A percentile compares a stretch with the other conserved stretches of the same genome.
These are phyloP conservation scores for Deroplatys truncata DNA, from an alignment of 2,888 invertebrate genomes.

Conservation along the genomic window DNA sequence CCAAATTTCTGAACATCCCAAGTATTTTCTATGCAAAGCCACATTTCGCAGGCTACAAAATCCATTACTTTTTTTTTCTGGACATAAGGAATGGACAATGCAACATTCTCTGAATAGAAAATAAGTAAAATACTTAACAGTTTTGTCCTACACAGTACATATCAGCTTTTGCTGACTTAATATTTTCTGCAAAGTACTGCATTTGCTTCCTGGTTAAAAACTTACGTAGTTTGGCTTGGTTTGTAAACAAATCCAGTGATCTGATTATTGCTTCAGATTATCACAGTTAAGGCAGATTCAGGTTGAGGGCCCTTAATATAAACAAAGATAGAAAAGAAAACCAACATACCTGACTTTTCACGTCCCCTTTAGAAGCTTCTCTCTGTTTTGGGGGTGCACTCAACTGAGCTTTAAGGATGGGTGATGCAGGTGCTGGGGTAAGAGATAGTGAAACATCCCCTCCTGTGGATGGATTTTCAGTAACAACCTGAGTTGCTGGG, in stretches of 20 bases:
- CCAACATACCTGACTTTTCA: conserved; percentile 56
- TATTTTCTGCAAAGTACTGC: neutral
- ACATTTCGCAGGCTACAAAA: too few species aligned
- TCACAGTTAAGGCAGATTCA: neutral
- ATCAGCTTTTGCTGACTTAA: neutral
- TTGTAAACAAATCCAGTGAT: neutral
- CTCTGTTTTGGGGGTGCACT: conserved; percentile 61
- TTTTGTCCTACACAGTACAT: too few species aligned
- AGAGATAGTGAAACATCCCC: conserved; percentile 39
- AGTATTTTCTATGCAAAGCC: too few species aligned
- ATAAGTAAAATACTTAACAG: too few species aligned
- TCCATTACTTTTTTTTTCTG: too few species aligned
- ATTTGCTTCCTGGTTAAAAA: neutral
- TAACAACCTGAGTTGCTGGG: neutral
- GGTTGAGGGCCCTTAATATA: neutral
- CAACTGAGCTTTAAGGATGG: conserved; percentile 80
- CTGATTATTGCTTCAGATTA: neutral
- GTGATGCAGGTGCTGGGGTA: conserved; percentile 62
- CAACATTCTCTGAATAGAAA: too few species aligned
- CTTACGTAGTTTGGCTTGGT: neutral
- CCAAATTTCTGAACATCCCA: too few species aligned
- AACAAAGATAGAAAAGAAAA: neutral
- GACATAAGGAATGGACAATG: too few species aligned
- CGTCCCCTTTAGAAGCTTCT: conserved; percentile 44
- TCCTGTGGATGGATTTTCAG: conserved; percentile 4